Evolutionary conservation across 2,113 vertebrate species (phyloP).

Genomic region (Chloroceryle aenea): DNA sequence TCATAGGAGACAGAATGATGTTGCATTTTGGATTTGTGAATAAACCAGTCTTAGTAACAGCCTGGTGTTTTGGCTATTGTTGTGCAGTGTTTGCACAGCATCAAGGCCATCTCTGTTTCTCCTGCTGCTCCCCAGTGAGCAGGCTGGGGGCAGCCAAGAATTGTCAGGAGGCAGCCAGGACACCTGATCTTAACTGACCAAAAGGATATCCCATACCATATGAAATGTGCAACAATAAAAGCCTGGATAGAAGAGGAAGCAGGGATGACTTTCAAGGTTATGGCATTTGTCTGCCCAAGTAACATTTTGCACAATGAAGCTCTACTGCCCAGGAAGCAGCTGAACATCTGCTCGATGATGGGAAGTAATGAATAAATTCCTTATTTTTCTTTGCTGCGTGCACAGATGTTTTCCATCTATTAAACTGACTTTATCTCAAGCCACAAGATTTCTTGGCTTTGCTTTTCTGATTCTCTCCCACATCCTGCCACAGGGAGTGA

Average conservation of each 20-base stretch:
- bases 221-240: neutral
- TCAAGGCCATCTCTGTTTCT: neutral
- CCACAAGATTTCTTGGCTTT: neutral
- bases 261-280: fast-evolving
- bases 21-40: neutral
- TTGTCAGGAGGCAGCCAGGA: neutral
- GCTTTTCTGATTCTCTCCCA: neutral
- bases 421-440: neutral
- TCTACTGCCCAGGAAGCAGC: neutral
- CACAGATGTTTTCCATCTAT: neutral
- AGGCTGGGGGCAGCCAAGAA: neutral
- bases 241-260: neutral
- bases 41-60: neutral
- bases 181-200: neutral
- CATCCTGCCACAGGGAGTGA: fast-evolving
- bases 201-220: neutral
- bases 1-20: neutral
- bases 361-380: neutral
- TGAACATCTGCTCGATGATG: neutral
- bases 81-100: neutral
- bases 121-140: neutral
- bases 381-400: neutral
- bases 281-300: neutral
- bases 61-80: neutral
- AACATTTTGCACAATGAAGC: neutral